These are phyloP conservation scores for Diorhabda elongata DNA, from an alignment of 1,140 invertebrate species.

Conservation along the genomic window DNA sequence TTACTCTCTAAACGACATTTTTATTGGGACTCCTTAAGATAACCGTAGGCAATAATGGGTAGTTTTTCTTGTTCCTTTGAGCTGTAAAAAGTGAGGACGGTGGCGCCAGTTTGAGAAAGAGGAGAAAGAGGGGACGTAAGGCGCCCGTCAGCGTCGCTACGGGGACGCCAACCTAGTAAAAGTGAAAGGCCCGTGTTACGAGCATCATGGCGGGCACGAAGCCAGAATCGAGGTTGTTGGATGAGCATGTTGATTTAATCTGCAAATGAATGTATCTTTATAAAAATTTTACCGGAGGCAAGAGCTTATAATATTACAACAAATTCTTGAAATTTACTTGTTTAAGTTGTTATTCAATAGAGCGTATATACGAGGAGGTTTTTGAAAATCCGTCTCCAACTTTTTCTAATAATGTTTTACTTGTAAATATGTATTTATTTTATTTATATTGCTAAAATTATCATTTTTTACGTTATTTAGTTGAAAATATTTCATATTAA, in stretches of 20 bases:
- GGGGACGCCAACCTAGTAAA: slow-evolving; percentile 21
- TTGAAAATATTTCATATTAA: too few species aligned
- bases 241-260: neutral
- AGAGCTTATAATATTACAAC: too few species aligned
- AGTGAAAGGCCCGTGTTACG: slow-evolving; percentile 29
- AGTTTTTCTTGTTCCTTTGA: slow-evolving; percentile 43
- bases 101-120: slow-evolving; percentile 27
- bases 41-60: slow-evolving; percentile 48
- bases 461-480: too few species aligned
- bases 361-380: too few species aligned
- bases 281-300: too few species aligned
- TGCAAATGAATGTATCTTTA: too few species aligned
- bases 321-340: too few species aligned
- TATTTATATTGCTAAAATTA: too few species aligned
- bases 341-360: too few species aligned
- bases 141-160: slow-evolving; percentile 29
- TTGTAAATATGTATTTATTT: too few species aligned
- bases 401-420: too few species aligned
- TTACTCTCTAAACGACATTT: slow-evolving; percentile 46
- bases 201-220: slow-evolving; percentile 7
- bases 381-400: too few species aligned
- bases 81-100: slow-evolving; percentile 45
- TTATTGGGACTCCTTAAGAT: slow-evolving; percentile 47
- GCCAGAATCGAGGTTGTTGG: slow-evolving; percentile 10
- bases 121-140: slow-evolving; percentile 28